Evolutionary conservation across 2,113 vertebrate genomes (phyloP), one percentile per base, ranked within the genome.

Genomic region (Mixornis gularis): DNA sequence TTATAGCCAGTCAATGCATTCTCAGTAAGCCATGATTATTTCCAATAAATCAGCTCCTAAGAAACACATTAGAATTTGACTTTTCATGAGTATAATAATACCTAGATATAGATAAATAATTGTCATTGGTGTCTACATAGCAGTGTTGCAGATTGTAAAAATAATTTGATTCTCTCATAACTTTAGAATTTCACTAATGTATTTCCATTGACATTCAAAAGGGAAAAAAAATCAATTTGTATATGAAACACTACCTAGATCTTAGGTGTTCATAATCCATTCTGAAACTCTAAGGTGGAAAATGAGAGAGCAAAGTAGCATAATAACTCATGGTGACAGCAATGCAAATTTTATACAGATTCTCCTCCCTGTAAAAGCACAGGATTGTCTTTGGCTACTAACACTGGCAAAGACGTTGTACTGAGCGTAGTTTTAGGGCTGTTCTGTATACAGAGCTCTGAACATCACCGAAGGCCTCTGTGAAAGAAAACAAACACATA

Each of bases 381-480:
- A 66, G 17, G 41, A 21, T 41, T 74, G 63, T n/a, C 81, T 87
- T 85, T 41, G 74, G 49, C 69, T 95, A 97, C 98, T 98, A 80
- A 99, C 98, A 74, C 27, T 98, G 97, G 82, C 98, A 98, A 55
- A 96, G 95, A 85, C 91, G 98, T 97, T 99, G 98, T 66, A 99
- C 87, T 8, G 97, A 95, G 52, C 74, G 76, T 10, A 99, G 97
- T 93, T 99, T 99, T 92, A 98, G 86, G 36, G 98, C 97, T 12
- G 97, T 98, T 95, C 98, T 97, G 89, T 98, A 99, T 71, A 98
- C 69, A 1, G 97, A 97, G 26, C 92, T 97, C 81, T 98, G 97
- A 71, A 97, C 91, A 43, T 97, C 95, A 59, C 25, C 95, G 52
- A 98, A 94, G 59, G 87, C 92, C 56, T 97, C 98, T 98, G 96